phyloP scores from a whole-genome alignment of 2,797 vertebrate species.

The Lutra lutra region DNA sequence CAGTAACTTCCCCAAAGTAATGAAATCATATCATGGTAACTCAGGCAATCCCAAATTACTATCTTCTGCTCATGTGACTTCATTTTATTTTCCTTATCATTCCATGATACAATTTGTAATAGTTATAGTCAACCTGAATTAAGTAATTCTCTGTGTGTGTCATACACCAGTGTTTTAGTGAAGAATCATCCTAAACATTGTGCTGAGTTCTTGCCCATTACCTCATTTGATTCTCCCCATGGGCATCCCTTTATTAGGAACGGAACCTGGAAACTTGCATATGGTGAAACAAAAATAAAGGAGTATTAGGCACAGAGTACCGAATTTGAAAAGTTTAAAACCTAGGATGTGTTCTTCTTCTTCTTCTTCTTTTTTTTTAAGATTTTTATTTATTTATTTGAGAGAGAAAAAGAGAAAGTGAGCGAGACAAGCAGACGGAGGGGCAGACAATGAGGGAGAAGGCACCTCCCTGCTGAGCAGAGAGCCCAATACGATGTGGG shows the following conservation, averaged over 20 bases:
- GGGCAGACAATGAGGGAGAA: not conserved
- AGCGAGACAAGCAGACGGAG: not conserved
- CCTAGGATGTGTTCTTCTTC: not conserved
- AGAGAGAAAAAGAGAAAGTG: not conserved
- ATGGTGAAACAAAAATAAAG: not conserved
- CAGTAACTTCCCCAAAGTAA: not conserved
- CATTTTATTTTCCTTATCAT: not conserved
- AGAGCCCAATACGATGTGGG: accelerated
- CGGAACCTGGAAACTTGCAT: not conserved
- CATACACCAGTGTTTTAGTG: not conserved
- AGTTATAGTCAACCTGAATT: not conserved
- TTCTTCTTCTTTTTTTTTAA: not conserved
- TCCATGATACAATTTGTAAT: not conserved
- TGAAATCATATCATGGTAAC: not conserved
- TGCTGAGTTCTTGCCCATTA: not conserved
- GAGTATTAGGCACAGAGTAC: not conserved
- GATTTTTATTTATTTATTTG: not conserved
- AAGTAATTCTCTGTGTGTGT: not conserved
- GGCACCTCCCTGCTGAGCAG: not conserved
- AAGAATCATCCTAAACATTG: not conserved
- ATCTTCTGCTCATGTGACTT: not conserved
- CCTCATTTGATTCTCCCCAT: not conserved
- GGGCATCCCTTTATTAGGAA: not conserved
- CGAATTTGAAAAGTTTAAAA: not conserved
- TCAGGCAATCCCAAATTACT: not conserved